phyloP scores from a whole-genome alignment of 2,888 invertebrate species.

The Sycophila texana region DNA sequence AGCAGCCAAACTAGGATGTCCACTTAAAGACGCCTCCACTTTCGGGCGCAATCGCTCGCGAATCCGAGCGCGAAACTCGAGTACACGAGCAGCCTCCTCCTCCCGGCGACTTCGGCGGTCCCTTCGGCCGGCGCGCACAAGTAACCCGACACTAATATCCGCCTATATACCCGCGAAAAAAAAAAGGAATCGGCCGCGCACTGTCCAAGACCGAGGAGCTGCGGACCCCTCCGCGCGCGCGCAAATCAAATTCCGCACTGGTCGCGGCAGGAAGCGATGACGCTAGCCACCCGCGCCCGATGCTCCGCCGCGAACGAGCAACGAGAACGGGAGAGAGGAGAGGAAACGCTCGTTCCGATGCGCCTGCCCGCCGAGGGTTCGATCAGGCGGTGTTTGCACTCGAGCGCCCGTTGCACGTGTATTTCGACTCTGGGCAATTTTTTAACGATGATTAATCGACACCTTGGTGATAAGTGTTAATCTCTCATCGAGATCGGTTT shows the following conservation, averaged over 20 bases:
- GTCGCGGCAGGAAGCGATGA: constrained; percentile 68
- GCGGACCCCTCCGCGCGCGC: constrained; percentile 14
- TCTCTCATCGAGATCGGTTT: too few relatives aligned
- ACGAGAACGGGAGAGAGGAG: constrained; percentile 59
- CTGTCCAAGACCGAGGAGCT: constrained; percentile 4
- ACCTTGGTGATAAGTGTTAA: too few relatives aligned
- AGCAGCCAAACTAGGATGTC: constrained; percentile 46
- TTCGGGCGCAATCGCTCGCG: constrained; percentile 20
- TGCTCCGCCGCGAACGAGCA: constrained; percentile 47
- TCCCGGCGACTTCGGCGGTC: neutral
- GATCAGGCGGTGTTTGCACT: too few relatives aligned
- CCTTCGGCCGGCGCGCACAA: constrained; percentile 9
- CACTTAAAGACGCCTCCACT: constrained; percentile 39
- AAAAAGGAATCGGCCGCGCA: constrained; percentile 20
- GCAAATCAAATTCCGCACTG: constrained; percentile 54
- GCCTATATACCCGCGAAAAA: constrained; percentile 15
- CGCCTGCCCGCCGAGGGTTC: neutral
- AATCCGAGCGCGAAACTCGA: constrained; percentile 43
- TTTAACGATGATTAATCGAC: too few relatives aligned
- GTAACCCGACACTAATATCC: constrained; percentile 35
- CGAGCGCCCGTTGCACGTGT: too few relatives aligned
- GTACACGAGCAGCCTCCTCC: neutral
- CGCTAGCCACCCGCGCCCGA: constrained; percentile 56
- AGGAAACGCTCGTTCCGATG: constrained; percentile 41
- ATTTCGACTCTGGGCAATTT: too few relatives aligned